A percentile compares a stretch with the other conserved stretches of the same genome.
Conservation (phyloP, 2,797 vertebrate species). For the Acrocephalus scirpaceus region DNA sequence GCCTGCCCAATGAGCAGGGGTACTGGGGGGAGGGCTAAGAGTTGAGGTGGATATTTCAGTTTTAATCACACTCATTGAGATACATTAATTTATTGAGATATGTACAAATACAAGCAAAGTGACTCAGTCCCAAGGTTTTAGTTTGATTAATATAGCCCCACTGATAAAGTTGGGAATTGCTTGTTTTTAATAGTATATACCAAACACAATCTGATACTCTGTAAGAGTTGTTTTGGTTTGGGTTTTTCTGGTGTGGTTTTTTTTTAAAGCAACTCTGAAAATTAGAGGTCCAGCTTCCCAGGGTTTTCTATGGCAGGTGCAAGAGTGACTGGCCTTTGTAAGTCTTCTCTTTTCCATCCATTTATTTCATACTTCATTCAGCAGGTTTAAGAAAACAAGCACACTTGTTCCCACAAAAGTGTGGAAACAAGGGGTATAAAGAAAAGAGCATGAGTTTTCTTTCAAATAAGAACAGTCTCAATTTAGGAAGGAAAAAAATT, state of each 20-base stretch:
- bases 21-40: background rate
- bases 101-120: background rate
- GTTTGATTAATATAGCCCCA: background rate
- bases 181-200: background rate
- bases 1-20: background rate
- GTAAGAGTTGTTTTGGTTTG: background rate
- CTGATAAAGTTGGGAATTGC: background rate
- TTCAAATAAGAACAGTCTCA: background rate
- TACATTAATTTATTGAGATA: background rate
- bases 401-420: background rate
- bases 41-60: background rate
- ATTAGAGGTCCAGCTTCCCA: background rate
- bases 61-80: background rate
- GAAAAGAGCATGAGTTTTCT: background rate
- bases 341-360: background rate
- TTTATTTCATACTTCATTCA: background rate
- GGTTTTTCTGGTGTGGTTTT: background rate
- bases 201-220: background rate
- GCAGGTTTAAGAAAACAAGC: background rate
- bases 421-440: background rate
- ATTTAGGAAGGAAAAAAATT: background rate
- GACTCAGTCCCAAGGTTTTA: background rate
- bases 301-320: background rate
- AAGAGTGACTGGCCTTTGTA: background rate
- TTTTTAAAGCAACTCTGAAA: background rate